Evolutionary conservation across 2,113 vertebrate genomes (phyloP).

Genomic region (Hirundichthys speculiger): DNA sequence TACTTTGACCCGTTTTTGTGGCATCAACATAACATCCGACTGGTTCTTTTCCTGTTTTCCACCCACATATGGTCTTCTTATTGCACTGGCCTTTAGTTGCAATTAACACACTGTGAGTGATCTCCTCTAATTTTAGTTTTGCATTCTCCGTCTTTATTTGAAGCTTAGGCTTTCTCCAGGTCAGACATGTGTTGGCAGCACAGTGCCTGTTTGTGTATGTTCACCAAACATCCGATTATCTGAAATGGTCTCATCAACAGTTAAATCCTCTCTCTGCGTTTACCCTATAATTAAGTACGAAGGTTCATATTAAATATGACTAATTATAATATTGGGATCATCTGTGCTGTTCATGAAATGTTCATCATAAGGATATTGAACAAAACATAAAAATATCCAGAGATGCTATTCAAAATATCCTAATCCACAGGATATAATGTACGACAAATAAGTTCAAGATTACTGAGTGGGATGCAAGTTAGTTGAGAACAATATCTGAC

Average conservation of each 20-base stretch:
- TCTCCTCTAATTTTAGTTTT: constrained; percentile 12
- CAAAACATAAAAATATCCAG: too few relatives aligned
- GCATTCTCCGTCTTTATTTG: constrained; percentile 14
- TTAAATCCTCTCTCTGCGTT: constrained; percentile 67
- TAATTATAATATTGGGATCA: constrained; percentile 14
- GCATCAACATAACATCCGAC: too few relatives aligned
- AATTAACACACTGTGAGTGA: neutral
- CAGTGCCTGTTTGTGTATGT: constrained; percentile 50
- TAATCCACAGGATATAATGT: too few relatives aligned
- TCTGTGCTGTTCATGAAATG: constrained; percentile 1
- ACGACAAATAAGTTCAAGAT: too few relatives aligned
- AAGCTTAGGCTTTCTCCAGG: constrained; percentile 47
- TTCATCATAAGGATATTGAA: neutral
- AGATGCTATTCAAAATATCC: too few relatives aligned
- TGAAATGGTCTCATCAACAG: constrained; percentile 46
- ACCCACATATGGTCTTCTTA: too few relatives aligned
- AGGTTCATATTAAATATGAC: constrained; percentile 38
- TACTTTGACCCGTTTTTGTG: too few relatives aligned
- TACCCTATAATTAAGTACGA: constrained; percentile 53
- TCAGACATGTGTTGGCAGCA: constrained; percentile 69
- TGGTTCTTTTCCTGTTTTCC: too few relatives aligned
- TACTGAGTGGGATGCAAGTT: too few relatives aligned
- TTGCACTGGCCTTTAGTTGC: too few relatives aligned
- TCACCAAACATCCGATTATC: constrained; percentile 71
- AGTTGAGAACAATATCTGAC: too few relatives aligned